A percentile compares a stretch with the other conserved stretches of the same genome.
These are phyloP conservation scores for Saimiri boliviensis DNA, from an alignment of 2,113 vertebrate species.

Conservation along the genomic window DNA sequence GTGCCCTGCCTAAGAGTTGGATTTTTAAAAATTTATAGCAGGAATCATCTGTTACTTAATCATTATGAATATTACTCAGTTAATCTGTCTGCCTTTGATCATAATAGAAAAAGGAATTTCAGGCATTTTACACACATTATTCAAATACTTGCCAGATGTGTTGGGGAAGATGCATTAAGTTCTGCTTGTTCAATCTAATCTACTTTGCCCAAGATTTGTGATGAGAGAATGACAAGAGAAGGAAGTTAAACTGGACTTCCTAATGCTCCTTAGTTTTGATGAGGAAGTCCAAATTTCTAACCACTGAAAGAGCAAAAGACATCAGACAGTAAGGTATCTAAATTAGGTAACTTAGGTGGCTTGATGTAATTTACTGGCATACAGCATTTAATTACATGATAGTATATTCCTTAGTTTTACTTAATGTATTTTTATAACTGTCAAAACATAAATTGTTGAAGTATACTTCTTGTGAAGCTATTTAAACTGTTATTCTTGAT, in stretches of 20 bases:
- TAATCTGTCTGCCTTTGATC: neutral
- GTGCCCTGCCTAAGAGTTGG: neutral
- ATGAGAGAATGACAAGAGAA: neutral
- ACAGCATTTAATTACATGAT: neutral
- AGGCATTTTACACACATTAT: neutral
- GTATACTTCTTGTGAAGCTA: neutral
- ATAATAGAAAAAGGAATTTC: neutral
- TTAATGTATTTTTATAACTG: neutral
- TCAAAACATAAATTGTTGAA: neutral
- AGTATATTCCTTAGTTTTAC: neutral
- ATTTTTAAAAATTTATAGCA: neutral
- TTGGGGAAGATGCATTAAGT: neutral
- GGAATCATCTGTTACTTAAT: neutral
- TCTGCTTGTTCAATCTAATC: neutral
- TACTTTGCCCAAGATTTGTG: neutral
- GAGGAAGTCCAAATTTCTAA: neutral
- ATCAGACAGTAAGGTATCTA: neutral
- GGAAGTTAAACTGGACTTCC: neutral
- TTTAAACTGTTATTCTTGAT: neutral
- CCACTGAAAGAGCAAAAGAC: neutral
- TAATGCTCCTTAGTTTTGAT: neutral
- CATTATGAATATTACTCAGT: neutral
- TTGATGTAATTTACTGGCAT: neutral
- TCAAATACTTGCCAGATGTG: conserved; percentile 3
- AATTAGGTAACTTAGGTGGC: neutral